Evolutionary conservation across 2,113 vertebrate species (phyloP).

Genomic region (Agapornis roseicollis): DNA sequence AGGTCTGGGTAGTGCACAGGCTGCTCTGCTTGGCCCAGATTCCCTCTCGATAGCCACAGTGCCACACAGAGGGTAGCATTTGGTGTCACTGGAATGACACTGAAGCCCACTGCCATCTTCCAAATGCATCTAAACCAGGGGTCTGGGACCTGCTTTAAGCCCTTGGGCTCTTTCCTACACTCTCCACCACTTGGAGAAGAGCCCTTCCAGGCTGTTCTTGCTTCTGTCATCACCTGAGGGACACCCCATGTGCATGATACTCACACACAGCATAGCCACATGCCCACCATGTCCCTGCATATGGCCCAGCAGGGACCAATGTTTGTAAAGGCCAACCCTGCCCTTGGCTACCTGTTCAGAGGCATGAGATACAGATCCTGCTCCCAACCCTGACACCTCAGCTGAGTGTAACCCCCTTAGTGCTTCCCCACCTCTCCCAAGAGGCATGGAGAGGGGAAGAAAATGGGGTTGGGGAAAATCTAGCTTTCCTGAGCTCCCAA

Average conservation of each 20-base stretch:
- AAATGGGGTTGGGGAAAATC: neutral
- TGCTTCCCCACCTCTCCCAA: neutral
- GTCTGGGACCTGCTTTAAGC: neutral
- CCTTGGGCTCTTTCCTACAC: neutral
- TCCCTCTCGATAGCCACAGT: neutral
- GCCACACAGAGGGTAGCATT: neutral
- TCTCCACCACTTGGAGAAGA: neutral
- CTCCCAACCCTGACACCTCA: neutral
- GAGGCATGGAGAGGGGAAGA: accelerated
- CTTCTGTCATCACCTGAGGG: neutral
- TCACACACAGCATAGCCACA: neutral
- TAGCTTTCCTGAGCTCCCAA: neutral
- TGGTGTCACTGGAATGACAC: neutral
- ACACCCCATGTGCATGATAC: neutral
- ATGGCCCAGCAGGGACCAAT: accelerated
- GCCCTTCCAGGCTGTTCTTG: neutral
- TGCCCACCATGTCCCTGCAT: accelerated
- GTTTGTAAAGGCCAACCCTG: neutral
- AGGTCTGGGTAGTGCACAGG: neutral
- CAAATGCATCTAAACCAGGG: neutral
- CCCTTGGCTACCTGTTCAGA: neutral
- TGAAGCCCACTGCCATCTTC: neutral
- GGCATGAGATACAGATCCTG: neutral
- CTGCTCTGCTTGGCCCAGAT: neutral
- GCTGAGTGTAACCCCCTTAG: too few relatives aligned